A percentile compares a stretch with the other conserved stretches of the same genome.
Evolutionary conservation across 2,797 vertebrate species (phyloP).

Genomic region (Coreius guichenoti): DNA sequence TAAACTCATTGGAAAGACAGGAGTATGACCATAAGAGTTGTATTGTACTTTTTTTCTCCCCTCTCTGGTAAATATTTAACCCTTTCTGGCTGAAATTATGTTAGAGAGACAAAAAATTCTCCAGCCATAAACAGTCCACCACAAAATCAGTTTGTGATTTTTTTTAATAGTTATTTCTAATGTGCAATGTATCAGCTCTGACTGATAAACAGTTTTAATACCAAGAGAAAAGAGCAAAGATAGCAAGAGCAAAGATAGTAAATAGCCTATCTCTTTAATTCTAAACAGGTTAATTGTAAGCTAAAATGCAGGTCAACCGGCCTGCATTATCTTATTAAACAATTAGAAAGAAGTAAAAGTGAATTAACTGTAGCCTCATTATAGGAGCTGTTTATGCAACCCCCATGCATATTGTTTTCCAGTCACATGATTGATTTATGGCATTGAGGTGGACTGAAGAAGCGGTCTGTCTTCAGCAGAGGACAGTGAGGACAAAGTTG

Average conservation of each 20-base stretch:
- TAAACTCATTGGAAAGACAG: background rate
- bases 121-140: background rate
- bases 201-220: background rate
- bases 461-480: conserved; percentile 24
- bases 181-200: background rate
- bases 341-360: background rate
- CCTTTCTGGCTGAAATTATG: background rate
- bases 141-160: background rate
- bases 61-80: background rate
- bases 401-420: conserved; percentile 15
- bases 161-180: background rate
- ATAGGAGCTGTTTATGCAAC: background rate
- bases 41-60: background rate
- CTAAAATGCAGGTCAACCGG: background rate
- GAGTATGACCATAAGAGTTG: background rate
- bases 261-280: background rate
- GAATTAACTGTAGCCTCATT: background rate
- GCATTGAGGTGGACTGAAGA: conserved; percentile 1
- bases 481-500: conserved; percentile 27
- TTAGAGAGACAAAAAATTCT: background rate
- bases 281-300: background rate
- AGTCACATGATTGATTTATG: conserved; percentile 45
- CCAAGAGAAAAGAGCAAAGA: no score
- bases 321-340: background rate
- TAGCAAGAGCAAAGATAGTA: background rate